A percentile compares a stretch with the other conserved stretches of the same genome.
phyloP scores from a whole-genome alignment of 2,888 invertebrate species.

The Acleris emargana region DNA sequence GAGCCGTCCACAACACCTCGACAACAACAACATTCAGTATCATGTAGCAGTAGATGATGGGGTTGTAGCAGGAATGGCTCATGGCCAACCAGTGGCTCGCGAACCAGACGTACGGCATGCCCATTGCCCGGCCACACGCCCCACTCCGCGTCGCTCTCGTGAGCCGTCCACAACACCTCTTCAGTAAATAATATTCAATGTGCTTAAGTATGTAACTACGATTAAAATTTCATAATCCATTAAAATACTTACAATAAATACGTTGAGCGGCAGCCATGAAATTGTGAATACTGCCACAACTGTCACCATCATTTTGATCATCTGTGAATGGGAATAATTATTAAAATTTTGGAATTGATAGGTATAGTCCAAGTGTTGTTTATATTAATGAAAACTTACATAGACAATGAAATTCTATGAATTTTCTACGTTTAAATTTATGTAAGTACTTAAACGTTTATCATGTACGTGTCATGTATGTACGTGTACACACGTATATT shows the following conservation, averaged over 20 bases:
- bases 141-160: constrained; percentile 1
- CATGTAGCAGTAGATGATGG: constrained; percentile 1
- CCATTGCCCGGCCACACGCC: constrained; percentile 77
- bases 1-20: constrained; percentile 78
- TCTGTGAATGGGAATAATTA: constrained; percentile 82
- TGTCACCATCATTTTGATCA: constrained; percentile 96
- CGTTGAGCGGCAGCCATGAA: constrained; percentile 93
- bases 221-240: not conserved
- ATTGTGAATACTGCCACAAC: constrained; percentile 93
- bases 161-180: not conserved
- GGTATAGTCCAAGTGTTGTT: constrained; percentile 25
- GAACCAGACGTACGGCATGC: constrained; percentile 86
- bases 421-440: too few species aligned
- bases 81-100: constrained; percentile 89
- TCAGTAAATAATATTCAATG: not conserved
- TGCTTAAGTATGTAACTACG: too few species aligned
- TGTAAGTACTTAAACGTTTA: too few species aligned
- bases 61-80: constrained; percentile 90
- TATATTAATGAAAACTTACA: too few species aligned
- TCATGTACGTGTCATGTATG: too few species aligned
- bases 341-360: not conserved
- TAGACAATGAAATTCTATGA: too few species aligned
- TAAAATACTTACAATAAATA: constrained; percentile 83
- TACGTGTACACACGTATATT: too few species aligned
- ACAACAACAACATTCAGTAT: constrained; percentile 1